phyloP scores from a whole-genome alignment of 64 coral and sea anemone genomes.

The Porites lutea region DNA sequence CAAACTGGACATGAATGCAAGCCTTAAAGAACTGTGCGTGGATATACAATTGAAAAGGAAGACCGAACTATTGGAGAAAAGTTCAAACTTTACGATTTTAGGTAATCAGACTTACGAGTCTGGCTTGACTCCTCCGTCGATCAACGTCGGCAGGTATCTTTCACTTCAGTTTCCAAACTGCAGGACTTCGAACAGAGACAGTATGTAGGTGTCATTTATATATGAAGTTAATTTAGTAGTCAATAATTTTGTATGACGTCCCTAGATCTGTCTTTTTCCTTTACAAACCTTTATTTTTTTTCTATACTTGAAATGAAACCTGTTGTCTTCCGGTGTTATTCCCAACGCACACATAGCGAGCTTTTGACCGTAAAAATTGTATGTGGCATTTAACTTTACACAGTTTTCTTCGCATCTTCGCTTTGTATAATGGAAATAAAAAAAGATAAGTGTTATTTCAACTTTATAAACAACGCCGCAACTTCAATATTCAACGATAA shows the following conservation, averaged over 20 bases:
- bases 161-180: too few species aligned
- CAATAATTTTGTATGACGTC: too few species aligned
- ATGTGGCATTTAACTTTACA: neutral
- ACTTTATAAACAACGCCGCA: neutral
- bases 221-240: too few species aligned
- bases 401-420: neutral
- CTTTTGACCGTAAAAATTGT: conserved; percentile 1
- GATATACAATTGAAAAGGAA: too few species aligned
- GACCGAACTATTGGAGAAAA: too few species aligned
- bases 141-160: too few species aligned
- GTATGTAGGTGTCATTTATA: too few species aligned
- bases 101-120: too few species aligned
- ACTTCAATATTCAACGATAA: neutral
- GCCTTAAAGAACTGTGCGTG: neutral
- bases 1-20: neutral
- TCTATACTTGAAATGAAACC: neutral
- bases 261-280: neutral
- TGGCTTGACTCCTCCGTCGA: too few species aligned
- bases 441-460: neutral
- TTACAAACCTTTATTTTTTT: neutral
- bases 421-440: neutral
- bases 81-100: too few species aligned
- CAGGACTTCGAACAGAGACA: too few species aligned
- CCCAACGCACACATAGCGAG: neutral
- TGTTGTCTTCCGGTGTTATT: neutral